Base-by-base conservation (phyloP, 2,113 vertebrate species). In the Phocoena phocoena region DNA sequence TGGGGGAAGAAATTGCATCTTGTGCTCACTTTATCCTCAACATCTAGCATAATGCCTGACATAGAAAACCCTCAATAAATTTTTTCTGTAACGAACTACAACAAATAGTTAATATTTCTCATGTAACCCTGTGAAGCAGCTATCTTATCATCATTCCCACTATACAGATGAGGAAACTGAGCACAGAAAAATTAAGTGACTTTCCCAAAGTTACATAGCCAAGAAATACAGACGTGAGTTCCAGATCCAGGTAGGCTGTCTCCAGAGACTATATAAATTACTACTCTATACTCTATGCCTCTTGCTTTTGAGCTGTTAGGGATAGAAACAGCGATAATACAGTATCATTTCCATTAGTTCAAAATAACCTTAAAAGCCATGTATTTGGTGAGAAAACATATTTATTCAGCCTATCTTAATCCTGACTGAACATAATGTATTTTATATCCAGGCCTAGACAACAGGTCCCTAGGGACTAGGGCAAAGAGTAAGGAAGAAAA, bases 31-130 rank as follows among this genome's bases (percentile, higher is more conserved):
- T 53, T 73, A 47, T 15, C 77, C 33, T 88, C 70, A 41, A 60
- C 63, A 83, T 23, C 47, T 77, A 55, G 11, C 28, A 83, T 36
- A 73, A 33, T 26, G 21, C 9, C n/a, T 80, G 77, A 71, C 21
- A 74, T 13, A 80, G 38, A 85, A 88, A 84, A 71, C 25, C 58
- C 71, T 93, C 44, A 74, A 6, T 70, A 50, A 14, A 81, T 58
- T 71, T 88, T 94, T 79, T 13, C 44, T 44, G 8, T 44, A 60
- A 99, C 92, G 98, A 99, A 65, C 5, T 68, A 71, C 0, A 31
- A 62, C 0, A 85, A 73, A 77, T 25, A 62, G 47, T 31, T 63
- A 73, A 25, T 25, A 20, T 23, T 73, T 73, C 5, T 70, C 62
- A 80, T 55, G n/a, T 15, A 93, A 33, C 2, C 6, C 26, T 60